Evolutionary conservation across 2,113 vertebrate genomes (phyloP).

Genomic region (Microcebus murinus): DNA sequence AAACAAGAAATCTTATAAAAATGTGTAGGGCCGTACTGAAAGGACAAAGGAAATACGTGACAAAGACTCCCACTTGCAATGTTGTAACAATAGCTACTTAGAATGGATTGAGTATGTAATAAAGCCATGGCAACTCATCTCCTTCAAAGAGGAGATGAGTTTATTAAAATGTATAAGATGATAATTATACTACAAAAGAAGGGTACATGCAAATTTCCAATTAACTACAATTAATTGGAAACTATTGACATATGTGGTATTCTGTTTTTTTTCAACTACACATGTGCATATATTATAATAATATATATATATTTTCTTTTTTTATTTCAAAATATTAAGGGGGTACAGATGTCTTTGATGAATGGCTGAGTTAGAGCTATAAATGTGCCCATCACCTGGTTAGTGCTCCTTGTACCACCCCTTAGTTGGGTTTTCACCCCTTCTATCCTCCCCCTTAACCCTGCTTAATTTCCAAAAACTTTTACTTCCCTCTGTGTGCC

Average conservation of each 20-base stretch:
- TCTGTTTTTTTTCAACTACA: background rate
- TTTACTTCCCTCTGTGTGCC: no score
- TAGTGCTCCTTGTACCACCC: no score
- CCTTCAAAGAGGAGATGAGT: background rate
- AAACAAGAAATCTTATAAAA: background rate
- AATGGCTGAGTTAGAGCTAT: no score
- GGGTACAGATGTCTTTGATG: no score
- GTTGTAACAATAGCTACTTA: background rate
- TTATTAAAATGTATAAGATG: constrained; percentile 53
- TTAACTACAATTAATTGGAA: background rate
- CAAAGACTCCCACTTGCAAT: background rate
- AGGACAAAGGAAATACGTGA: background rate
- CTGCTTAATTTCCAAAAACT: no score
- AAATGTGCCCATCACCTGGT: no score
- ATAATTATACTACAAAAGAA: constrained; percentile 11
- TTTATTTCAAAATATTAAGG: background rate
- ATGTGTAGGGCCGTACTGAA: background rate
- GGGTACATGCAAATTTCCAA: constrained; percentile 13
- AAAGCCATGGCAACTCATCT: background rate
- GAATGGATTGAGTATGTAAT: background rate
- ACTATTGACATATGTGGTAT: background rate
- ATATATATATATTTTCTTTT: background rate
- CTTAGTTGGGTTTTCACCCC: no score
- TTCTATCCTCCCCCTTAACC: no score
- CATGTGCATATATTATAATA: background rate